Evolutionary conservation across 2,888 invertebrate species (phyloP).

Genomic region (Xanthia togata): DNA sequence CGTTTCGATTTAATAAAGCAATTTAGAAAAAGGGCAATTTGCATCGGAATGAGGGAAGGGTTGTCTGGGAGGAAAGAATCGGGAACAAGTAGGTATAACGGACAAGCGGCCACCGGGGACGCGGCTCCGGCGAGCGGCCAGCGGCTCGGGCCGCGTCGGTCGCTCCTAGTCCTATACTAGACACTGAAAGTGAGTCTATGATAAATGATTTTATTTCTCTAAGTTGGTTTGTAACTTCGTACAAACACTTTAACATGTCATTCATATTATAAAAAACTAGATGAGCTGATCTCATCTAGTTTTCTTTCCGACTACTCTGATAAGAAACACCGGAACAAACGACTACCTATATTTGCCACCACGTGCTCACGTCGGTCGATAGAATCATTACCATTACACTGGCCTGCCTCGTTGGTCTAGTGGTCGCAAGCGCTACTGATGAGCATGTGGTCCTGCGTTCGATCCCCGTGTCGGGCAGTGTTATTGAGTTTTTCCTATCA

Average conservation of each 20-base stretch:
- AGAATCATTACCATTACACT: background rate
- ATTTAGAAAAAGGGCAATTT: constrained; percentile 88
- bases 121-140: constrained; percentile 11
- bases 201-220: background rate
- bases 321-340: background rate
- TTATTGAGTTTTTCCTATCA: background rate
- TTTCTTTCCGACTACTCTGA: background rate
- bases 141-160: background rate
- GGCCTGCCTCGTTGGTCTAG: background rate
- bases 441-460: too few relatives aligned
- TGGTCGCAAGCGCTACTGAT: background rate
- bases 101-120: constrained; percentile 56
- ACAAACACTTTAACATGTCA: background rate
- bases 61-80: constrained; percentile 66
- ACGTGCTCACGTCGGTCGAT: background rate
- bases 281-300: background rate
- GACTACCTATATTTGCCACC: background rate
- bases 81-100: constrained; percentile 47
- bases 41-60: constrained; percentile 85
- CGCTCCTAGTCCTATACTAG: background rate
- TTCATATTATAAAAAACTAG: background rate
- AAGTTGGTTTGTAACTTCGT: background rate
- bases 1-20: constrained; percentile 88
- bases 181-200: background rate
- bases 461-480: background rate